Evolutionary conservation across 2,797 vertebrate genomes (phyloP).

Genomic region (Peromyscus nudipes): DNA sequence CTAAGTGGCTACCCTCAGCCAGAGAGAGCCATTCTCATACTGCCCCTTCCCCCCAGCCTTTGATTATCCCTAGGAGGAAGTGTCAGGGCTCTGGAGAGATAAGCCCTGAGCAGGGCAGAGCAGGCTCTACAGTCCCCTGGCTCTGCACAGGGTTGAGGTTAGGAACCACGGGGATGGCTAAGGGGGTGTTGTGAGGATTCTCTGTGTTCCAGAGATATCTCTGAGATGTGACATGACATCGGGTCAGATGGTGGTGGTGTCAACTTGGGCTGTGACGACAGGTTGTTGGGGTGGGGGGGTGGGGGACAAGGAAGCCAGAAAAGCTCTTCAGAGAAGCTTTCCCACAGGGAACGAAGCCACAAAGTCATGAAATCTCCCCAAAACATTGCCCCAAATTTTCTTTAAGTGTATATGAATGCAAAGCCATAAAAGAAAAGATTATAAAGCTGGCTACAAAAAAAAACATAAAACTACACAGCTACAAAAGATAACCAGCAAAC

Average conservation of each 20-base stretch:
- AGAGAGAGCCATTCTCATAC: slow-evolving; percentile 13
- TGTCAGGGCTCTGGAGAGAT: slow-evolving; percentile 72
- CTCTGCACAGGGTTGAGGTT: neutral
- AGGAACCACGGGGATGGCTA: neutral
- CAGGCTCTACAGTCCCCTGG: neutral
- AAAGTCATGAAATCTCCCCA: neutral
- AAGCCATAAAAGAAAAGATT: neutral
- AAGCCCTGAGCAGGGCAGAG: slow-evolving; percentile 38
- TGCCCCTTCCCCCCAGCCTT: slow-evolving; percentile 47
- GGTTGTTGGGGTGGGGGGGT: too few relatives aligned
- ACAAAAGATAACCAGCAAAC: neutral
- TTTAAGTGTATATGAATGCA: neutral
- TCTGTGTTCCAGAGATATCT: neutral
- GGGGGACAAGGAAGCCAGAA: neutral
- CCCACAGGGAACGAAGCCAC: neutral
- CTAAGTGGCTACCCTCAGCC: slow-evolving; percentile 67
- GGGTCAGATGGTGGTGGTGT: neutral
- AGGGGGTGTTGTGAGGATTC: neutral
- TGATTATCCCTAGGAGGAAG: slow-evolving; percentile 84
- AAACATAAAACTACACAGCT: neutral
- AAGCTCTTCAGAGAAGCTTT: neutral
- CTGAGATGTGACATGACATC: neutral
- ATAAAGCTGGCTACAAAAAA: neutral
- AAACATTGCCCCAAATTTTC: neutral
- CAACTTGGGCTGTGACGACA: neutral